Evolutionary conservation across 1,140 invertebrate genomes (phyloP).

Genomic region (Drosophila lini): DNA sequence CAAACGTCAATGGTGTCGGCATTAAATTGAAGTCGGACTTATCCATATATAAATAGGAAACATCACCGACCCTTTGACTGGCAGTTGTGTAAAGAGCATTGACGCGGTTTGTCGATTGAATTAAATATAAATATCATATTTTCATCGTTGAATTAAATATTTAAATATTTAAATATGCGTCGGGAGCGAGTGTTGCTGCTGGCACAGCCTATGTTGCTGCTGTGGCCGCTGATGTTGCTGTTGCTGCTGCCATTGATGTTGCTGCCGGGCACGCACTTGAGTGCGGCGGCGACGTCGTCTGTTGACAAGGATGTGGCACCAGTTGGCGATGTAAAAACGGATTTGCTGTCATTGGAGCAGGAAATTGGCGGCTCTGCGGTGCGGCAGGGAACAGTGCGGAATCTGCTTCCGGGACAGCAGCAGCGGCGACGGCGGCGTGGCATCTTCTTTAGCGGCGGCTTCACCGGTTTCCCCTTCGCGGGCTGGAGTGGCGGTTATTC

Average conservation of each 20-base stretch:
- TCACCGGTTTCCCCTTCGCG: slow-evolving; percentile 33
- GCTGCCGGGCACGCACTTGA: slow-evolving; percentile 59
- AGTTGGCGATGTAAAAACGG: slow-evolving; percentile 77
- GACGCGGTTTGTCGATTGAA: slow-evolving; percentile 43
- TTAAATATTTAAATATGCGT: slow-evolving; percentile 51
- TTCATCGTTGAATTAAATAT: slow-evolving; percentile 48
- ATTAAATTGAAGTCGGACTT: slow-evolving; percentile 37
- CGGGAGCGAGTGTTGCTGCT: slow-evolving; percentile 33
- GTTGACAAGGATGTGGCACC: slow-evolving; percentile 79
- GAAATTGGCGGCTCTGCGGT: slow-evolving; percentile 73
- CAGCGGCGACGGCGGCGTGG: slow-evolving; percentile 48
- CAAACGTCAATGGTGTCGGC: slow-evolving; percentile 25
- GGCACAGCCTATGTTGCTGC: slow-evolving; percentile 13
- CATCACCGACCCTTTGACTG: slow-evolving; percentile 30
- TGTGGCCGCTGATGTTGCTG: slow-evolving; percentile 8
- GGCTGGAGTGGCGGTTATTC: slow-evolving; percentile 44
- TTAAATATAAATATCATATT: slow-evolving; percentile 66
- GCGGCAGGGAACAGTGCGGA: neutral
- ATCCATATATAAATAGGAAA: slow-evolving; percentile 60
- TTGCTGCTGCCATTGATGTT: slow-evolving; percentile 27
- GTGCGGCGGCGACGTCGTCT: slow-evolving; percentile 50
- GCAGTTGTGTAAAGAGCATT: slow-evolving; percentile 55
- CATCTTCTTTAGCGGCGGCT: slow-evolving; percentile 53
- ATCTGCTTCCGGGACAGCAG: slow-evolving; percentile 5
- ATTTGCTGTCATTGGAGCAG: slow-evolving; percentile 78